Conservation (phyloP, 53 echinoderm and acorn worm genomes). For the Apostichopus leukothele region DNA sequence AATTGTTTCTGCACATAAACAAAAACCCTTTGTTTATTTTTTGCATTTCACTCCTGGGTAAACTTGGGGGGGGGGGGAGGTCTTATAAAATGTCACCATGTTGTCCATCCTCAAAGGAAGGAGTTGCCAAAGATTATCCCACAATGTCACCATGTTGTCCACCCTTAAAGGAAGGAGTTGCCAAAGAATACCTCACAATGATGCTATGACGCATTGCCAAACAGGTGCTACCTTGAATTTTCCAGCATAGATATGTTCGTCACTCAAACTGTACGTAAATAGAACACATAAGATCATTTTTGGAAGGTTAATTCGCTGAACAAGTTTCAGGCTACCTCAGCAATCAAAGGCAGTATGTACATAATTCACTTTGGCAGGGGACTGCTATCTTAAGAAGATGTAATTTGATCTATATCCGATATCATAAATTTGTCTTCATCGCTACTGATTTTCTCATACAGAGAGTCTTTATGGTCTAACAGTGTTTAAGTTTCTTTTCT, state of each 20-base stretch:
- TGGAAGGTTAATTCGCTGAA: background rate
- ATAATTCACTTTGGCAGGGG: background rate
- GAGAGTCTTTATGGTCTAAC: background rate
- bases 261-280: background rate
- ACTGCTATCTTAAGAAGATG: background rate
- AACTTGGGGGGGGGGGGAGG: no score
- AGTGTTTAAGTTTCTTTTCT: background rate
- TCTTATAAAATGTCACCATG: no score
- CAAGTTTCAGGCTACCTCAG: constrained; percentile 27
- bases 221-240: constrained; percentile 19
- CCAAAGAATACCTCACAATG: background rate
- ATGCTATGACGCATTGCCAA: constrained; percentile 14
- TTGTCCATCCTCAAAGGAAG: no score
- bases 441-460: background rate
- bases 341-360: background rate
- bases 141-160: no score
- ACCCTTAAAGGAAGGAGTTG: background rate
- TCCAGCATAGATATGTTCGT: background rate
- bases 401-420: background rate
- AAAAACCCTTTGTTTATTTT: no score
- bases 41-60: no score
- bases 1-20: no score
- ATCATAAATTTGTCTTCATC: background rate
- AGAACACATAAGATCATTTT: constrained; percentile 12
- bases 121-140: background rate